Evolutionary conservation across 2,888 invertebrate genomes (phyloP), one percentile per base, ranked within the genome.

Genomic region (Theretra japonica): DNA sequence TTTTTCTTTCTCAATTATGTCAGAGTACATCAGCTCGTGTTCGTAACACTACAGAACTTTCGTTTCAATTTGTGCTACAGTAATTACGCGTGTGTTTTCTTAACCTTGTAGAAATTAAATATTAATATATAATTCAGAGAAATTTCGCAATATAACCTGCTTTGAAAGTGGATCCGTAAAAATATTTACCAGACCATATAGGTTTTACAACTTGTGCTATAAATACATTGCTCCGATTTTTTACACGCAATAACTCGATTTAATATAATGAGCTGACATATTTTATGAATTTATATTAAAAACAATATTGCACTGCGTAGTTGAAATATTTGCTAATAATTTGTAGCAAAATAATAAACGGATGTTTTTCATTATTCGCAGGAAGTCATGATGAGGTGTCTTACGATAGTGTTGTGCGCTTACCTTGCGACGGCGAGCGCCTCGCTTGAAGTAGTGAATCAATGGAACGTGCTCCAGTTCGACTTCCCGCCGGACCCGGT

Each of bases 391-490:
- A 93, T 93, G 93, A 85, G 79, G 75, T 75, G 77, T 70, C 83
- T 82, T 57, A 75, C 85, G 23, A 30, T 90, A 58, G 56, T 90
- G 48, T 73, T 93, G 21, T 86, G 88, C 77, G 85, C 87, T 59
- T 89, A 85, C 77, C 74, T 91, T 33, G 88, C 90, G n/a, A 79
- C 82, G 62, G 90, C 90, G 41, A 90, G 89, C 56, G 94, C 90
- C 1, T 83, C 94, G 17, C 83, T 96, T 28, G 96, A 97, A 83
- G 95, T 96, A 33, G 89, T 96, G 28, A 96, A 96, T 87, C 96
- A 97, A 84, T 97, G 97, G 97, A 96, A 95, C 76, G 86, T 96
- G 7, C 86, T 97, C 68, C 95, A 95, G 79, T 97, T 95, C 80
- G 96, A 96, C 88, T 96, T 96, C 80, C 96, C 96, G 0, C 95